Evolutionary conservation across 2,888 invertebrate species (phyloP), one percentile per base, ranked within the genome.

Genomic region (Drosophila prostipennis): DNA sequence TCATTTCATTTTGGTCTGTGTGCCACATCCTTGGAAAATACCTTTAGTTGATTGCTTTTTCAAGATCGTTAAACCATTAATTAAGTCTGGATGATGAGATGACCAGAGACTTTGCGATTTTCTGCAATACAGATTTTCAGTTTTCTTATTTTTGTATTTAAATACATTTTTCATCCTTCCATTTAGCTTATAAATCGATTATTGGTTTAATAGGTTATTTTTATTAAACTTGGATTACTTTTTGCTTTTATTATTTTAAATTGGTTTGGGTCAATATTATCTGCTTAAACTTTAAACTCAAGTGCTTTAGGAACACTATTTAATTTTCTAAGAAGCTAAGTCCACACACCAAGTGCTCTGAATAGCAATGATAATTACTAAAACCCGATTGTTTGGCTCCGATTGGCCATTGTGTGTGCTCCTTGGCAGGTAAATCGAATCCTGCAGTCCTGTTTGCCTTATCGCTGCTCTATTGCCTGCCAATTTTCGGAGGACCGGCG

Each of bases 381-480:
- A 40, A 51, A 13, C 23, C 32, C 36, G n/a, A 48, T 64, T 40
- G 51, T 26, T 43, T 51, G 45, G n/a, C 39, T 40, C 19, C 14
- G 16, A 43, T 43, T 43, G 26, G 11, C 19, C 23, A n/a, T 16
- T 26, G 23, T 55, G 23, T 55, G 39, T 45, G 26, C 34, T 14
- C 19, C 49, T 49, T 46, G 23, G 45, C 11, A 39, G 37, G 43
- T 14, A 51, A 45, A 51, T 43, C 65, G 51, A 73, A 64, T 64
- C 43, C 49, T 49, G 37, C 53, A 34, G 39, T 13, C 32, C n/a
- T 70, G 61, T 54, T 72, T 72, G 39, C 46, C 23, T 32, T 34
- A 29, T 49, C 29, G 52, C 54, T 51, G 74, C 67, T 73, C 70
- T 43, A 73, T 45, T 70, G 74, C 65, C 74, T 74, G 58, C 54